Evolutionary conservation across 1,140 invertebrate genomes (phyloP), one percentile per base, ranked within the genome.

Genomic region (Diprion similis): DNA sequence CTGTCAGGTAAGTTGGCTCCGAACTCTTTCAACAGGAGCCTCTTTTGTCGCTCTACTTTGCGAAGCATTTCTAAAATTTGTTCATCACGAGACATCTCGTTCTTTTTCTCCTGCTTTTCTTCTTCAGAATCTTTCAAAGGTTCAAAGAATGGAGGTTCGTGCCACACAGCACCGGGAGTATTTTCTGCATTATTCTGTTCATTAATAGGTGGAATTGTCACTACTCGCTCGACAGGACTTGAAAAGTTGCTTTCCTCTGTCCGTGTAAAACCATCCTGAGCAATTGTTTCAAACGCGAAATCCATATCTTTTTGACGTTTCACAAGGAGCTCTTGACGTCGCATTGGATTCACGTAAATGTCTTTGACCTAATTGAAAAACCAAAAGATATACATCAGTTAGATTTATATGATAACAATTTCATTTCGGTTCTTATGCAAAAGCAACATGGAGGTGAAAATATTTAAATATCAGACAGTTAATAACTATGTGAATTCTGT

Each of bases 1-100:
- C 80, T 78, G 46, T 85, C 80, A 6, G 87, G 85, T 45, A 87
- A 79, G 74, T 81, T 76, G 13, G 75, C 73, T 0, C 85, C 85
- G 70, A 83, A 87, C 75, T 87, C 86, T 70, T 82, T 68, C 13
- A 85, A 75, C 10, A 88, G 70, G 13, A 81, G 66, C 68, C 81
- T 78, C 66, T 85, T 88, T 70, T 82, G 82, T 10, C 77, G 80
- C 66, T 87, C 87, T 13, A 87, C 76, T 75, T 83, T 86, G 65
- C 82, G 78, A 6, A 88, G 72, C 76, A 85, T 79, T 59, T 86
- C 80, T 8, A 85, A 74, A 76, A 86, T 84, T 73, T 86, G 81
- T 71, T 83, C 82, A 24, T 86, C 82, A 0, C 81, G 82, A 0
- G 82, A 81, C 15, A 71, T 71, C 51, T 81, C 72, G 18, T 69